Base-by-base conservation (phyloP, 1,140 invertebrate genomes). In the Macrotrachela quadricornifera region DNA sequence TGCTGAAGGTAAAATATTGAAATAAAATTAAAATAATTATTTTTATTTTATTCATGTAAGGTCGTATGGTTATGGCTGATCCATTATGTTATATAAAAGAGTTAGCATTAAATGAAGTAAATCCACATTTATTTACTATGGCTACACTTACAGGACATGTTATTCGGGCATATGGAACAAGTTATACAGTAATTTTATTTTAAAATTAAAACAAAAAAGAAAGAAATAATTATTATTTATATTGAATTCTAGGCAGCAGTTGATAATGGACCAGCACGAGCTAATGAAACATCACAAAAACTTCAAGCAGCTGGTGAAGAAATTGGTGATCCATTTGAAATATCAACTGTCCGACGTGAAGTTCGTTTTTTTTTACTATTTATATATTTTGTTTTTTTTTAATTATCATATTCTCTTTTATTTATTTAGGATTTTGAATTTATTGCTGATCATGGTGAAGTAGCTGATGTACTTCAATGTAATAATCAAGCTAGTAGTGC, bases 131-230 rank as follows among this genome's bases (percentile, higher is more conserved):
- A 16, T 85, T 88, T 59, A 96, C 90, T 0, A 79, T 95, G 61
- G 90, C 91, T 13, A 96, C 91, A 2, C 69, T 96, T 44, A 95
- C 90, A 16, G 83, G 84, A 0, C 86, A 92, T 66, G 85, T 85
- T 10, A 72, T 72, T 49, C 66, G 80, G 1, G 77, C 82, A 10
- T 79, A 80, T 48, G 88, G 88, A 17, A 63, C 65, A 13, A 77
- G 78, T 51, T 85, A 86, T 64, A 77, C 80, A n/a, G 83, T 85
- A 61, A 75, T 75, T 63, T 38, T 21, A 56, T 51, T 42, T 6
- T 44, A 51, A 51, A 14, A 13, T n/a, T n/a, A n/a, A n/a, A n/a
- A n/a, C n/a, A n/a, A n/a, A n/a, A n/a, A n/a, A n/a, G n/a, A 40
- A 2, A 45, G 42, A 50, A 55, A 30, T n/a, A 17, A 39, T 54